Percentiles rank a stretch among this genome's conserved stretches.
Conservation (phyloP, 2,888 invertebrate species). For the Tinea semifulvella region DNA sequence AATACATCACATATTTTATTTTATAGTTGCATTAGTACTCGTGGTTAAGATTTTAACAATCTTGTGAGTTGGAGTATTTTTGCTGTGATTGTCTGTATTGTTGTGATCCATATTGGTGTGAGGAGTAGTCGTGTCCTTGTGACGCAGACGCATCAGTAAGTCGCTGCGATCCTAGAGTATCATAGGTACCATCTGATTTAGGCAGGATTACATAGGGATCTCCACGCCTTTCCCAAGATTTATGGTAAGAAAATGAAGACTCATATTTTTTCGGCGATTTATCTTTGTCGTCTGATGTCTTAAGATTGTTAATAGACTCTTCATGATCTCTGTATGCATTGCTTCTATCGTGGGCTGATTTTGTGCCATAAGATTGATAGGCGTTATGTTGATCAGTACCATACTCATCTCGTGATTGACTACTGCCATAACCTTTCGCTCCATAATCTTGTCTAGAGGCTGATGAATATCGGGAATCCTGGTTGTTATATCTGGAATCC, state of each 20-base stretch:
- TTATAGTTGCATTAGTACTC: too few species aligned
- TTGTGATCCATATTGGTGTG: conserved; percentile 34
- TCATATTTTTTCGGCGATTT: conserved; percentile 50
- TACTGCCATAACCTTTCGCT: background rate
- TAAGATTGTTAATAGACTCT: background rate
- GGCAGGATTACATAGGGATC: conserved; percentile 58
- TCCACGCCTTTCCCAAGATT: conserved; percentile 60
- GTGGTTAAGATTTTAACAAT: conserved; percentile 38
- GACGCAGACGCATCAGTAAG: conserved; percentile 27
- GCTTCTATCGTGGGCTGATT: background rate
- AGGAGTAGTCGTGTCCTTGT: conserved; percentile 29
- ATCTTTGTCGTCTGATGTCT: background rate
- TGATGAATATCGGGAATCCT: background rate
- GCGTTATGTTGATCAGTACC: background rate
- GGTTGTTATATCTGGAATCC: background rate
- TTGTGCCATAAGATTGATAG: background rate
- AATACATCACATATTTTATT: too few species aligned
- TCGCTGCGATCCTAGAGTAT: conserved; percentile 33
- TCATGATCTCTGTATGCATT: background rate
- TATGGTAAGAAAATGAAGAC: conserved; percentile 59
- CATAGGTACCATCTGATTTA: conserved; percentile 27
- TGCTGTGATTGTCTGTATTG: conserved; percentile 28
- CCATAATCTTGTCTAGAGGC: background rate
- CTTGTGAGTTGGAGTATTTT: conserved; percentile 22
- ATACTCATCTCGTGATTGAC: conserved; percentile 7